Percentiles rank a stretch among this genome's conserved stretches.
These are phyloP conservation scores for Hydractinia symbiolongicarpus DNA, from an alignment of 30 jellyfish, hydroid and myxozoan species.

Conservation along the genomic window DNA sequence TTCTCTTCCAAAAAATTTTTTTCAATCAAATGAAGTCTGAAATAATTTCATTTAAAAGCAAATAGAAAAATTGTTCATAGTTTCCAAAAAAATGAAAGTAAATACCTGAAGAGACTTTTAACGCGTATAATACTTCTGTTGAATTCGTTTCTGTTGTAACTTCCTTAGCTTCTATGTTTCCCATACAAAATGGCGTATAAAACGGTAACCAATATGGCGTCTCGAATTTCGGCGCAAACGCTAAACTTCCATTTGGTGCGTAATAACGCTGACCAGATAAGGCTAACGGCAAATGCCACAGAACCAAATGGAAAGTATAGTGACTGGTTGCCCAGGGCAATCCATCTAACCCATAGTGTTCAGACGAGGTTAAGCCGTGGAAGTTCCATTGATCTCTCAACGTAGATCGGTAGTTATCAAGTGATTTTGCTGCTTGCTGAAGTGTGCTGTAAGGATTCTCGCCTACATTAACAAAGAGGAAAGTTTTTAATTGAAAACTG, in stretches of 20 bases:
- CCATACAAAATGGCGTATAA: constrained; percentile 83
- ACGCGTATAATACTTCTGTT: constrained; percentile 47
- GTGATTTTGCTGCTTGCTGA: constrained; percentile 88
- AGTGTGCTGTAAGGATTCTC: constrained; percentile 72
- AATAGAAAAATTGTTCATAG: too few species aligned
- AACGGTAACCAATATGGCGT: constrained; percentile 94
- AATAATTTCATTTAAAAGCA: neutral
- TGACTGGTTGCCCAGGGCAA: constrained; percentile 99
- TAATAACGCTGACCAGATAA: constrained; percentile 91
- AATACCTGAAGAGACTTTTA: constrained; percentile 82
- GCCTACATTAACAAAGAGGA: constrained; percentile 25
- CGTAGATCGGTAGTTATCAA: constrained; percentile 91
- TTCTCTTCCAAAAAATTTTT: too few species aligned
- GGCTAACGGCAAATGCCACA: constrained; percentile 96
- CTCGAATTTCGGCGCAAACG: constrained; percentile 77
- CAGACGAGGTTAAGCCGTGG: constrained; percentile 94
- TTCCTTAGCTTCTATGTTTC: constrained; percentile 72
- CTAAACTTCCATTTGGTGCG: constrained; percentile 81
- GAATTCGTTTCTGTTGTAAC: neutral
- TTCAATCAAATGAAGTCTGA: too few species aligned
- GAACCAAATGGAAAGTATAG: constrained; percentile 76
- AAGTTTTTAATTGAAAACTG: too few species aligned
- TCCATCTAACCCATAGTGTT: constrained; percentile 94
- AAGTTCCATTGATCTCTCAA: constrained; percentile 93
- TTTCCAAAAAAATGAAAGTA: neutral